Evolutionary conservation across 2,888 invertebrate species (phyloP).

Genomic region (Netelia inedita): DNA sequence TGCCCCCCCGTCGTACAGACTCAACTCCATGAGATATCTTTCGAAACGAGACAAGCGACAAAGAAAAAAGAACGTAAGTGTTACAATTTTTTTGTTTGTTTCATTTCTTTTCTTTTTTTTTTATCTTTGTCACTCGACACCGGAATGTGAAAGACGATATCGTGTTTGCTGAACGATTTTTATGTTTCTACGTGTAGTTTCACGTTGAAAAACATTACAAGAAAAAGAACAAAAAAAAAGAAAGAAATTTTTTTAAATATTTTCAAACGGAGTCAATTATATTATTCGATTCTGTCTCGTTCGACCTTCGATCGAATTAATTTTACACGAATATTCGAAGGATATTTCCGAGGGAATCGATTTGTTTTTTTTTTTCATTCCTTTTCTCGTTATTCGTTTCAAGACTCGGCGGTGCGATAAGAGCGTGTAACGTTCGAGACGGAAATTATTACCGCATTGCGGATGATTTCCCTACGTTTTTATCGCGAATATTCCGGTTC

Average conservation of each 20-base stretch:
- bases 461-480: background rate
- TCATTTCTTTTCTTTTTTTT: constrained; percentile 6
- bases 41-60: constrained; percentile 28
- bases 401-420: background rate
- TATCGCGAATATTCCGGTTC: background rate
- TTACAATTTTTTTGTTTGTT: background rate
- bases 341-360: too few species aligned
- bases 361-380: background rate
- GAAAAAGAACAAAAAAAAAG: background rate
- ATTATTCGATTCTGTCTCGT: background rate
- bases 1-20: background rate
- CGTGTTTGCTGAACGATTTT: background rate
- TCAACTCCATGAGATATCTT: constrained; percentile 22
- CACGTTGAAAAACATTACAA: background rate
- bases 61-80: constrained; percentile 7
- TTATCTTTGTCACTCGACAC: constrained; percentile 24
- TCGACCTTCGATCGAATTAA: background rate
- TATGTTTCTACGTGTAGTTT: background rate
- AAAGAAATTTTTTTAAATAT: too few species aligned
- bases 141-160: constrained; percentile 24
- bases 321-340: background rate
- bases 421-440: background rate
- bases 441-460: background rate
- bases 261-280: background rate
- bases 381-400: background rate